phyloP scores from a whole-genome alignment of 1,140 invertebrate species.

The Rhopalosiphum padi region DNA sequence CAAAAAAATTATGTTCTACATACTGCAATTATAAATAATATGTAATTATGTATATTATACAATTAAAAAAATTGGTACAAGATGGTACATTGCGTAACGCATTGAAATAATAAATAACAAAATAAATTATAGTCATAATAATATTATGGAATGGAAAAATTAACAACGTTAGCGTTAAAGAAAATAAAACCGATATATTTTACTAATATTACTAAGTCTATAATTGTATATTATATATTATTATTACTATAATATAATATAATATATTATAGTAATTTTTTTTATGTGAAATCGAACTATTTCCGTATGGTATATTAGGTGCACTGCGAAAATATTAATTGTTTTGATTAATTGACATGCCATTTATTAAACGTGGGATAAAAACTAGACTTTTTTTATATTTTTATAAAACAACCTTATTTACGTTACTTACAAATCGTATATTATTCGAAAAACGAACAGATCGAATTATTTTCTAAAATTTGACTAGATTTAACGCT shows the following conservation, averaged over 20 bases:
- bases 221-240: background rate
- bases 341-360: conserved; percentile 46
- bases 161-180: background rate
- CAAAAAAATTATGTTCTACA: background rate
- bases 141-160: conserved; percentile 47
- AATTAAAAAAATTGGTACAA: background rate
- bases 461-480: background rate
- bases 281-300: background rate
- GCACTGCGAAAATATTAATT: conserved; percentile 7
- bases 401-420: background rate
- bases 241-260: background rate
- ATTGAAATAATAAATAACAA: conserved; percentile 24
- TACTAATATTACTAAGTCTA: conserved; percentile 38
- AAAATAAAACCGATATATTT: background rate
- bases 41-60: background rate
- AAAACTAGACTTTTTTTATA: background rate
- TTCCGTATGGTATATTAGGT: background rate
- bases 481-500: conserved; percentile 47
- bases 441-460: background rate
- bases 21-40: background rate
- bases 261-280: background rate
- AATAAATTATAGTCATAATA: conserved; percentile 1
- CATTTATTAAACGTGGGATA: background rate
- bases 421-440: background rate
- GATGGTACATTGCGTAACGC: background rate